Conservation (phyloP, 2,797 vertebrate species). For the Myoxocephalus aenaeus region DNA sequence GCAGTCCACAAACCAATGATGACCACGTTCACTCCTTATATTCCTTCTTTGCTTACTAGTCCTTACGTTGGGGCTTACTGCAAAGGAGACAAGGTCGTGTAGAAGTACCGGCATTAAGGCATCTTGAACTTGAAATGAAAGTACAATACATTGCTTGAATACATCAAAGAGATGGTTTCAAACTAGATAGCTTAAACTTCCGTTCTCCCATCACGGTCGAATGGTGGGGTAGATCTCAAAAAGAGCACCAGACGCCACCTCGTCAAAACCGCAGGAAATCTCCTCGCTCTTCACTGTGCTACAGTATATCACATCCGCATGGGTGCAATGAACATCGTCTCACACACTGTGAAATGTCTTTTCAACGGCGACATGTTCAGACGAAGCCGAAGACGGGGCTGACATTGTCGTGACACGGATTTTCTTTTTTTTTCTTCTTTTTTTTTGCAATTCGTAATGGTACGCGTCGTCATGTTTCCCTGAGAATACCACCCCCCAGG, state of each 20-base stretch:
- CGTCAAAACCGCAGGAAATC: conserved; percentile 27
- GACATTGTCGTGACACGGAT: conserved; percentile 10
- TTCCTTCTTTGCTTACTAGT: background rate
- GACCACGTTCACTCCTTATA: background rate
- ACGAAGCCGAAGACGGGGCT: conserved; percentile 7
- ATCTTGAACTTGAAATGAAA: background rate
- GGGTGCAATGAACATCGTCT: background rate
- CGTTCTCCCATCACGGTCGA: background rate
- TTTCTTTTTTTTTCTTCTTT: conserved; percentile 5
- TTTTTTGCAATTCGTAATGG: conserved; percentile 5
- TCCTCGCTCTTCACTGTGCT: background rate
- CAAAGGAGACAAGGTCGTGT: background rate
- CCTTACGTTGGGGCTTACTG: background rate
- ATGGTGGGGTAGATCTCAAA: background rate
- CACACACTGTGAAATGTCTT: conserved; percentile 6
- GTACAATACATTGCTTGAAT: background rate
- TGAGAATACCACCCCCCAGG: conserved; percentile 2
- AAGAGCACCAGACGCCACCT: conserved; percentile 12
- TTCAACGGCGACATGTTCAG: background rate
- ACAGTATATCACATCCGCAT: conserved; percentile 6
- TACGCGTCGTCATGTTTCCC: conserved; percentile 10
- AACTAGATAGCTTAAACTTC: background rate
- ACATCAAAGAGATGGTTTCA: background rate
- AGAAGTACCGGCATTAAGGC: background rate
- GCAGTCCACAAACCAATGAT: background rate